A percentile compares a stretch with the other conserved stretches of the same genome.
phyloP scores from a whole-genome alignment of 2,797 vertebrate species.

The Xerus rutilus region DNA sequence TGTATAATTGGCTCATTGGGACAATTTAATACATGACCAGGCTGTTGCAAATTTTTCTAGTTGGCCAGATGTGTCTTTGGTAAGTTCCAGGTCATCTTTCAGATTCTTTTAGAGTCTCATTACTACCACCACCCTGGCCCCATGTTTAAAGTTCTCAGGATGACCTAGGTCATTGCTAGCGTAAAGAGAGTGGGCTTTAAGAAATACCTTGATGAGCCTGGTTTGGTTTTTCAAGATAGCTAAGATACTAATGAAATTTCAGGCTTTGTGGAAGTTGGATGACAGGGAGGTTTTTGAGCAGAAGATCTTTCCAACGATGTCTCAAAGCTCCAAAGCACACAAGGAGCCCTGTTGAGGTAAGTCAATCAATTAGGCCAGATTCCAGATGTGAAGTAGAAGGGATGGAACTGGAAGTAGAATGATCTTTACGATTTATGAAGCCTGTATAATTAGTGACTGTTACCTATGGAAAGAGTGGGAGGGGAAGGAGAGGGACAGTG shows the following conservation, averaged over 20 bases:
- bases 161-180: neutral
- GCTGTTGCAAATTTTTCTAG: conserved; percentile 12
- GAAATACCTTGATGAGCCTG: neutral
- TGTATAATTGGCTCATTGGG: neutral
- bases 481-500: neutral
- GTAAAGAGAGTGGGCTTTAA: conserved; percentile 52
- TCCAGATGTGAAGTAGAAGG: neutral
- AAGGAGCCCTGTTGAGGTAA: neutral
- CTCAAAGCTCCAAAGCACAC: neutral
- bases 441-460: neutral
- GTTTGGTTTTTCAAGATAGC: neutral
- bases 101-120: conserved; percentile 4
- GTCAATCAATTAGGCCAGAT: neutral
- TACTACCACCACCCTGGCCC: neutral
- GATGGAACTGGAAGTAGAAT: neutral
- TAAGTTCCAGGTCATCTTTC: neutral
- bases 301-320: neutral
- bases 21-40: neutral
- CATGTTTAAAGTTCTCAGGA: neutral
- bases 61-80: neutral
- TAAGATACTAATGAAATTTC: conserved; percentile 29
- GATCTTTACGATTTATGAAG: neutral
- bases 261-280: neutral
- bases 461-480: neutral
- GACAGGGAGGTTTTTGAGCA: conserved; percentile 38